These are phyloP conservation scores for Trialeurodes vaporariorum DNA, from an alignment of 1,140 invertebrate genomes.

Conservation along the genomic window DNA sequence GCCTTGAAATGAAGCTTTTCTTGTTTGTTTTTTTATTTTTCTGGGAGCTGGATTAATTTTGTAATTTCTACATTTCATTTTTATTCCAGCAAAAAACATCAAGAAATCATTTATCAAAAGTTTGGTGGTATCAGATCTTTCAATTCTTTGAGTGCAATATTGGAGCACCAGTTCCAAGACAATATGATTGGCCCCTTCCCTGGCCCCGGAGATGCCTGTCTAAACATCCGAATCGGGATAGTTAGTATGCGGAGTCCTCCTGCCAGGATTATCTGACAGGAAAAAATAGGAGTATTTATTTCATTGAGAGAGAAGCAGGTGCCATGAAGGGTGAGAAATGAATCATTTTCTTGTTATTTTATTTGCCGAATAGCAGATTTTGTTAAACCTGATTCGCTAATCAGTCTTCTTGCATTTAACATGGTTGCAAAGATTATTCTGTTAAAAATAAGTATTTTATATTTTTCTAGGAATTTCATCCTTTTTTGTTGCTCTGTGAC, in stretches of 20 bases:
- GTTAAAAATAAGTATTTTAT: background rate
- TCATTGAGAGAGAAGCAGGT: background rate
- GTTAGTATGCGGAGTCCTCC: constrained; percentile 34
- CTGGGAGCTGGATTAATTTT: background rate
- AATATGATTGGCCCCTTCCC: constrained; percentile 75
- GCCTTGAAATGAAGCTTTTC: background rate
- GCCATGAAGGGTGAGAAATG: background rate
- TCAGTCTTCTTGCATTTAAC: background rate
- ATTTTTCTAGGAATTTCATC: background rate
- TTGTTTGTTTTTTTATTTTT: background rate
- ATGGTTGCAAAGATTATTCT: background rate
- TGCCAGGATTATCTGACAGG: background rate
- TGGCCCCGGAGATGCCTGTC: constrained; percentile 56
- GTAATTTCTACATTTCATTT: constrained; percentile 1
- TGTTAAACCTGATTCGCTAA: too few species aligned
- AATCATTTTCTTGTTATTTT: too few species aligned
- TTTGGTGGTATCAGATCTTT: constrained; percentile 78
- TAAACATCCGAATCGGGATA: constrained; percentile 46
- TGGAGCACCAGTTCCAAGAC: constrained; percentile 58
- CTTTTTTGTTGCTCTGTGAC: background rate
- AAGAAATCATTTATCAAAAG: constrained; percentile 56
- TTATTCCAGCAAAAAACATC: constrained; percentile 45
- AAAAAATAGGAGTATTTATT: background rate
- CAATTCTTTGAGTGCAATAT: constrained; percentile 77
- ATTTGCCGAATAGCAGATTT: too few species aligned